Percentiles rank a stretch among this genome's conserved stretches.
phyloP scores from a whole-genome alignment of 2,888 invertebrate species.

The Fissipunctia ypsillon region DNA sequence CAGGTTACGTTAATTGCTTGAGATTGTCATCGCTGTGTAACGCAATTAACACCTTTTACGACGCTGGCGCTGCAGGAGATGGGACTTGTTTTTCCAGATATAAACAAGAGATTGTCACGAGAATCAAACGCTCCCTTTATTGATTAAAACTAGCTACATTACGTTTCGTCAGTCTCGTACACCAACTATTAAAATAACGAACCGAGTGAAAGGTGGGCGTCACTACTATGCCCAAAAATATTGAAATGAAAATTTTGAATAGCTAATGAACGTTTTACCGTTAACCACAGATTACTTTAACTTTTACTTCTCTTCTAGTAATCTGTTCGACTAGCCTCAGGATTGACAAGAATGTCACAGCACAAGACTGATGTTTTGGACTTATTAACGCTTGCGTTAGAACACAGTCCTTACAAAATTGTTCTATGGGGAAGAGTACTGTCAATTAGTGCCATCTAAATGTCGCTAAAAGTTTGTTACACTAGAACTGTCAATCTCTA shows the following conservation, averaged over 20 bases:
- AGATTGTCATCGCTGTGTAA: conserved; percentile 42
- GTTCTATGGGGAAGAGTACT: no score
- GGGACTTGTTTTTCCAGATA: conserved; percentile 15
- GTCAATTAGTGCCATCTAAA: no score
- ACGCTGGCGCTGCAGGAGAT: conserved; percentile 6
- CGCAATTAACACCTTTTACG: conserved; percentile 39
- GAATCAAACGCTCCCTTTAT: neutral
- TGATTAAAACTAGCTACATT: conserved; percentile 1
- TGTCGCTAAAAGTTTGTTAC: no score
- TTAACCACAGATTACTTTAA: conserved; percentile 20
- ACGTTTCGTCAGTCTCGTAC: neutral
- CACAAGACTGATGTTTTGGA: no score
- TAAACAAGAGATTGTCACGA: conserved; percentile 16
- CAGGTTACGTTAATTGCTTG: conserved; percentile 23
- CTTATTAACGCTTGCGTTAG: neutral
- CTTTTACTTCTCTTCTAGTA: neutral
- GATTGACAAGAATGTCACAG: no score
- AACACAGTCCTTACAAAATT: no score
- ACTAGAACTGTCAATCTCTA: no score
- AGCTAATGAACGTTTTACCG: conserved; percentile 12
- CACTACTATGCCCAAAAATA: conserved; percentile 3
- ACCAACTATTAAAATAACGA: neutral
- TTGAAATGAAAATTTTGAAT: conserved; percentile 3
- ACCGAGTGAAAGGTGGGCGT: conserved; percentile 38
- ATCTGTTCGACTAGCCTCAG: neutral